A percentile compares a stretch with the other conserved stretches of the same genome.
Conservation (phyloP, 2,888 invertebrate genomes). For the Lepeophtheirus nordmannii region DNA sequence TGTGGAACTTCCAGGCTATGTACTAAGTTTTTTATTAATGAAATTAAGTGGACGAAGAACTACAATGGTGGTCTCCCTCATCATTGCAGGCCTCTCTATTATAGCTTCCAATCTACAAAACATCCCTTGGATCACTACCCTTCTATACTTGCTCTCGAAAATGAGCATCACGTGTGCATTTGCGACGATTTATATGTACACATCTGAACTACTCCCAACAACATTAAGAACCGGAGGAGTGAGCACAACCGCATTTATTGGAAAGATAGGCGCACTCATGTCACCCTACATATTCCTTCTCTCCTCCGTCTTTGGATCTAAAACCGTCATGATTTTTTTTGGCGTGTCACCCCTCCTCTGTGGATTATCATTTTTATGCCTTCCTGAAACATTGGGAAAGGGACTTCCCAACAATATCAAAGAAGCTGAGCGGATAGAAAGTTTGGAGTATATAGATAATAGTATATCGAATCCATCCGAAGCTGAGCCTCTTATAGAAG, state of each 20-base stretch:
- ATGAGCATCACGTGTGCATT: constrained; percentile 26
- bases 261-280: constrained; percentile 26
- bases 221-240: constrained; percentile 25
- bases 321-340: constrained; percentile 27
- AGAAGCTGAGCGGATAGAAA: constrained; percentile 25
- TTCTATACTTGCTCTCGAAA: constrained; percentile 25
- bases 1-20: constrained; percentile 31
- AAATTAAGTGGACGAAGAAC: constrained; percentile 29
- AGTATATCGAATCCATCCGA: no score
- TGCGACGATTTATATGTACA: constrained; percentile 26
- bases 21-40: constrained; percentile 28
- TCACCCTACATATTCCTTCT: constrained; percentile 23
- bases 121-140: background rate
- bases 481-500: no score
- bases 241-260: constrained; percentile 25
- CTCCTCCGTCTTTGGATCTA: background rate
- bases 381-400: constrained; percentile 33
- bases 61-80: background rate
- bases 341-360: constrained; percentile 28
- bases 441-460: no score
- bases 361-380: constrained; percentile 29
- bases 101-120: background rate
- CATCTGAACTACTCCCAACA: constrained; percentile 28
- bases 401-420: constrained; percentile 32
- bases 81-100: constrained; percentile 3